phyloP scores from a whole-genome alignment of 2,888 invertebrate genomes.

The Cheiracanthium punctorium region DNA sequence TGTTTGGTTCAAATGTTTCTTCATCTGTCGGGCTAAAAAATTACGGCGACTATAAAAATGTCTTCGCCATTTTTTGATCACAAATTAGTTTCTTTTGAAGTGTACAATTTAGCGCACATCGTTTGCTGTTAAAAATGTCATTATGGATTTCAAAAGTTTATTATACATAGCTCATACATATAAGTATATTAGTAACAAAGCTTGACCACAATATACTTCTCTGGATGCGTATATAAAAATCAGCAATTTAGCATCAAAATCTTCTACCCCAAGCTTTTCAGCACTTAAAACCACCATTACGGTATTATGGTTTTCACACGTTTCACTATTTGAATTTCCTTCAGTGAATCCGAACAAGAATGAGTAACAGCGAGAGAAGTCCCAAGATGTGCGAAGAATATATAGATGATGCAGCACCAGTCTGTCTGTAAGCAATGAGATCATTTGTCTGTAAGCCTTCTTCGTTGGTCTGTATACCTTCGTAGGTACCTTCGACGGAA shows the following conservation, averaged over 20 bases:
- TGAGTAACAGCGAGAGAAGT: conserved; percentile 13
- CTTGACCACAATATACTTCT: neutral
- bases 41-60: conserved; percentile 32
- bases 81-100: conserved; percentile 35
- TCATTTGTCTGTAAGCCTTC: conserved; percentile 11
- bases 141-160: conserved; percentile 16
- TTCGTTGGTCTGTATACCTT: conserved; percentile 20
- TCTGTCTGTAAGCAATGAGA: conserved; percentile 5
- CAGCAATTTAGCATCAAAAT: neutral
- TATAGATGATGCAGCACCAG: conserved; percentile 8
- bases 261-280: neutral
- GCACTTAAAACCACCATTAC: neutral
- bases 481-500: conserved; percentile 51
- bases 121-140: conserved; percentile 42
- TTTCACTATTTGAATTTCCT: neutral
- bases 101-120: neutral
- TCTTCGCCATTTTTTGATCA: conserved; percentile 41
- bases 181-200: conserved; percentile 18
- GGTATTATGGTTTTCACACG: neutral
- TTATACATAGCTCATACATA: conserved; percentile 14
- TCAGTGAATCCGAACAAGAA: conserved; percentile 32
- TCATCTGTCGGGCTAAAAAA: conserved; percentile 24
- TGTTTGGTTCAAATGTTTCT: conserved; percentile 27
- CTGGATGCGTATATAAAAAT: neutral
- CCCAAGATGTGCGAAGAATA: conserved; percentile 17